Percentiles rank a stretch among this genome's conserved stretches.
Conservation (phyloP, 2,888 invertebrate genomes). For the Mythimna pallens region DNA sequence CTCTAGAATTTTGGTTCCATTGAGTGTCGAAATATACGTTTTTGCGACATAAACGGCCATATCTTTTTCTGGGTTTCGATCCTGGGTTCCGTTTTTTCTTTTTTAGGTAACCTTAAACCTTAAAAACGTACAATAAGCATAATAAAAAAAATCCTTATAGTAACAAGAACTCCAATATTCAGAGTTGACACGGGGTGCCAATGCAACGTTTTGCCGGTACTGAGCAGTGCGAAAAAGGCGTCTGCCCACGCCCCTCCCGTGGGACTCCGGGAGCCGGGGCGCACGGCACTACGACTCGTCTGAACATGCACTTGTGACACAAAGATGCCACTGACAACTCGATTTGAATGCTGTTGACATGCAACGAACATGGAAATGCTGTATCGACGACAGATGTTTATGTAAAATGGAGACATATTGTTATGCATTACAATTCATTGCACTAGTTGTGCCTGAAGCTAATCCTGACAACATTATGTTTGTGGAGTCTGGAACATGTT, state of each 20-base stretch:
- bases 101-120: no score
- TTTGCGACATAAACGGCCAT: no score
- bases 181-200: slow-evolving; percentile 35
- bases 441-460: neutral
- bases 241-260: slow-evolving; percentile 38
- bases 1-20: no score
- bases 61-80: no score
- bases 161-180: slow-evolving; percentile 35
- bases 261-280: slow-evolving; percentile 26
- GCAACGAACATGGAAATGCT: slow-evolving; percentile 53
- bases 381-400: slow-evolving; percentile 44
- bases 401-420: slow-evolving; percentile 39
- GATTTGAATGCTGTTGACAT: slow-evolving; percentile 59
- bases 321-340: slow-evolving; percentile 67
- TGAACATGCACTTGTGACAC: slow-evolving; percentile 65
- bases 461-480: neutral
- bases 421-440: slow-evolving; percentile 43
- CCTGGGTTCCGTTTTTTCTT: no score
- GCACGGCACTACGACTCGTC: slow-evolving; percentile 54
- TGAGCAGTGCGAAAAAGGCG: slow-evolving; percentile 33
- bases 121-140: neutral
- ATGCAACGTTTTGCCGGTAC: slow-evolving; percentile 42
- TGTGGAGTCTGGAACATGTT: neutral
- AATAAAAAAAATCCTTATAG: slow-evolving; percentile 9
- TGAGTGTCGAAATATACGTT: no score